Base-by-base conservation (phyloP, 2,888 invertebrate species). In the Malthinus seriepunctatus region DNA sequence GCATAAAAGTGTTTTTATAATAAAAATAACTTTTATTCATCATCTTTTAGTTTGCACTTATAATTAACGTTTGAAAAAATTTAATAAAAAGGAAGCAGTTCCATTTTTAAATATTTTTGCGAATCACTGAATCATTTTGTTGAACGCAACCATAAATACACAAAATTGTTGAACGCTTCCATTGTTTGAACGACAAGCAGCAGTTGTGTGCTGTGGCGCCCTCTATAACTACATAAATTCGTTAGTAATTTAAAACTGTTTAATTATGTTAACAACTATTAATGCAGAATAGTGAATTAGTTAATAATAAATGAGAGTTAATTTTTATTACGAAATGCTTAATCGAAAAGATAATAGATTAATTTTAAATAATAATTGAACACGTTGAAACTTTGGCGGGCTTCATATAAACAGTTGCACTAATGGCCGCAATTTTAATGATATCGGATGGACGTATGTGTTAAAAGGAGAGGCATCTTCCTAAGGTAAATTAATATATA, bases 371-470 rank as follows among this genome's bases (percentile, higher is more conserved):
- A 6, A 15, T n/a, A 51, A 48, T 44, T 45, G 39, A 34, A 32
- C 14, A 50, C 52, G 62, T 58, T 54, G 50, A 15, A 14, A 15
- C 46, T 73, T 73, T 73, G 73, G 73, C 73, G 73, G 70, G 72
- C 67, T 70, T 71, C 53, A 55, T 54, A 62, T 60, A 71, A 71
- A 71, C 72, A 73, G 72, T 72, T 71, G 71, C 68, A 68, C 71
- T 76, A 76, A 77, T 77, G 76, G 76, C 76, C 74, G 76, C 73
- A 76, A 73, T 73, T 72, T 74, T 71, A 74, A 70, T 71, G 71
- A 67, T 68, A 67, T 67, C 68, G 68, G 70, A 75, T 72, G 73
- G 71, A 71, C 69, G 70, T 71, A 65, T 67, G 62, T 66, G 67
- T 64, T 70, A 68, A 68, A 68, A 62, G 68, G 69, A 69, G 68